Conservation (phyloP, 1,140 invertebrate genomes). For the Chironomus striatipennis region DNA sequence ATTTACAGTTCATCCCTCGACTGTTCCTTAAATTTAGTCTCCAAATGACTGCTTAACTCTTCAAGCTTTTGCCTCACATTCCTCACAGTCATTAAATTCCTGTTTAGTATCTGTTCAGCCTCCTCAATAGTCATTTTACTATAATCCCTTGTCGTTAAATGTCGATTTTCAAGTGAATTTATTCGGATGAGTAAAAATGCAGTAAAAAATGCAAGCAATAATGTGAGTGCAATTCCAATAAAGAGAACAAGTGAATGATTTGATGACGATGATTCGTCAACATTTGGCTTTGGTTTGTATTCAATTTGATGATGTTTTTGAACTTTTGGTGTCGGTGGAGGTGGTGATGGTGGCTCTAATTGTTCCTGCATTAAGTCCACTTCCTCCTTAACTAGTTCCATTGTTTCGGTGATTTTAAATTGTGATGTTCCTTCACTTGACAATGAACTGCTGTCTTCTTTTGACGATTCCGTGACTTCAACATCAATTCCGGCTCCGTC, state of each 20-base stretch:
- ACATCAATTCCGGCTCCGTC: constrained; percentile 26
- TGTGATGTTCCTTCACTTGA: neutral
- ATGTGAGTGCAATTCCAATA: constrained; percentile 32
- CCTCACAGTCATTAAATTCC: constrained; percentile 30
- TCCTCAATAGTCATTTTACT: constrained; percentile 30
- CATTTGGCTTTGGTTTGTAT: constrained; percentile 30
- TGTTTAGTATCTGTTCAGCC: constrained; percentile 34
- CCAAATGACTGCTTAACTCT: neutral
- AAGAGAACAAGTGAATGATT: neutral
- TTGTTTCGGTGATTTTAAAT: neutral
- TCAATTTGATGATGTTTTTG: constrained; percentile 1
- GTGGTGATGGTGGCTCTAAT: neutral
- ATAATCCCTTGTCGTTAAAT: neutral
- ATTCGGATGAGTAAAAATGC: constrained; percentile 34
- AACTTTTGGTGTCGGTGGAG: neutral
- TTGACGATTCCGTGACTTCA: neutral
- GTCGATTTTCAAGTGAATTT: constrained; percentile 32
- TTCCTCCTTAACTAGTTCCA: neutral
- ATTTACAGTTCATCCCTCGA: no score
- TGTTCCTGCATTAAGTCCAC: neutral
- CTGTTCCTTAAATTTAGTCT: no score
- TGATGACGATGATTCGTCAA: constrained; percentile 31
- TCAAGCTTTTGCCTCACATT: neutral
- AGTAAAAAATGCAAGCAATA: constrained; percentile 34
- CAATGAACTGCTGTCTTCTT: neutral